These are phyloP conservation scores for Sapajus apella DNA, from an alignment of 2,113 vertebrate species.

Conservation along the genomic window DNA sequence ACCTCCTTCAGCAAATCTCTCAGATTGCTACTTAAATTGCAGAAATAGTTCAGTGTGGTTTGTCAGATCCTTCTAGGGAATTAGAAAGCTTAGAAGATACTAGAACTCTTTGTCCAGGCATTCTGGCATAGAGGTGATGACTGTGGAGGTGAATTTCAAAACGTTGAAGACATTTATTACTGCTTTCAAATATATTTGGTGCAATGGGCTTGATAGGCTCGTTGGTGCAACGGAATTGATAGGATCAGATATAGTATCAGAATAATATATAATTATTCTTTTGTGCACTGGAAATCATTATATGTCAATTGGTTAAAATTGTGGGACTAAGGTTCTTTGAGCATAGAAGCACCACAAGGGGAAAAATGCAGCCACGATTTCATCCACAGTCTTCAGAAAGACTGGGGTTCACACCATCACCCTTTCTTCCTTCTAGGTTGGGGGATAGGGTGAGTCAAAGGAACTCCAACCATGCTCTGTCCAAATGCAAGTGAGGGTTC, in stretches of 20 bases:
- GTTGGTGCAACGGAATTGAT: background rate
- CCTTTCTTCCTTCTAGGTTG: conserved; percentile 50
- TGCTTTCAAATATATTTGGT: background rate
- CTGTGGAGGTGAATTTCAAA: background rate
- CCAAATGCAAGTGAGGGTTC: background rate
- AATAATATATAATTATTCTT: background rate
- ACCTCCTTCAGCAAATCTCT: background rate
- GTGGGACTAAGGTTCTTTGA: background rate
- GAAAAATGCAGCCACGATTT: background rate
- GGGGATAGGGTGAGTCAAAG: conserved; percentile 24
- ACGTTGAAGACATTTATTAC: background rate
- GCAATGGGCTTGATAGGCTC: background rate
- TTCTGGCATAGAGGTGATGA: background rate
- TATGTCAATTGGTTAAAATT: background rate
- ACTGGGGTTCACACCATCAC: conserved; percentile 54
- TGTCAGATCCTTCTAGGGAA: background rate
- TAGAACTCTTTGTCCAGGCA: background rate
- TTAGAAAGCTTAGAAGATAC: background rate
- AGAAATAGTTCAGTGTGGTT: background rate
- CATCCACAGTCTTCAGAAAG: background rate
- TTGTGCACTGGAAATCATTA: background rate
- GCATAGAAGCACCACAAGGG: background rate
- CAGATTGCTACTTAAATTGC: background rate
- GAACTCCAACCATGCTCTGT: no score
- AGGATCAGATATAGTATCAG: background rate